phyloP scores from a whole-genome alignment of 1,140 invertebrate genomes.

The honey bee (Apis mellifera) region DNA sequence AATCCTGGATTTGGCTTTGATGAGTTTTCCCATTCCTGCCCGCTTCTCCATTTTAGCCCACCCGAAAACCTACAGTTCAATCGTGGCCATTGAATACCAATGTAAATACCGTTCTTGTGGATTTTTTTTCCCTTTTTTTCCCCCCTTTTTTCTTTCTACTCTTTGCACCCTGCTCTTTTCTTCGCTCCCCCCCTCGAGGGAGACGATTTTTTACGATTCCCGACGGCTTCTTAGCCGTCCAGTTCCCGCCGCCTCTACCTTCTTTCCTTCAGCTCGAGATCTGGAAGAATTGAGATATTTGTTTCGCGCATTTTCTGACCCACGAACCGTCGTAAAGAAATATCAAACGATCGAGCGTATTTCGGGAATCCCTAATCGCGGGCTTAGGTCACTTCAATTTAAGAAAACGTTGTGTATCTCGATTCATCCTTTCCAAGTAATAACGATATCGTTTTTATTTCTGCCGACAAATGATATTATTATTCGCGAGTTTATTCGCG shows the following conservation, averaged over 20 bases:
- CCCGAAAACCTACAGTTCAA: slow-evolving; percentile 69
- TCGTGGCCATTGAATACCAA: slow-evolving; percentile 74
- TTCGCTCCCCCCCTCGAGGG: slow-evolving; percentile 21
- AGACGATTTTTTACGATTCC: slow-evolving; percentile 40
- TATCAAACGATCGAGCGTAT: neutral
- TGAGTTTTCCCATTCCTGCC: slow-evolving; percentile 67
- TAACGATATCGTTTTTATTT: neutral
- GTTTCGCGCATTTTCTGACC: slow-evolving; percentile 46
- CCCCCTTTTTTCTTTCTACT: slow-evolving; percentile 17
- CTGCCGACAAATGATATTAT: too few relatives aligned
- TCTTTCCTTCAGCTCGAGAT: neutral
- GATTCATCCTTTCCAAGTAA: neutral
- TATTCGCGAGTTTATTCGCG: too few relatives aligned
- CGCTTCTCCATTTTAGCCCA: slow-evolving; percentile 50
- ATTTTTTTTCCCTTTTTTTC: slow-evolving; percentile 50
- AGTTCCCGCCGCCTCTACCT: neutral
- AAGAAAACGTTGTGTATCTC: too few relatives aligned
- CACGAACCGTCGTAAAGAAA: slow-evolving; percentile 12
- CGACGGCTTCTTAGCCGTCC: neutral
- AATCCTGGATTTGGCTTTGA: slow-evolving; percentile 75
- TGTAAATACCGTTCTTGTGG: slow-evolving; percentile 69
- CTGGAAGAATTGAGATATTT: slow-evolving; percentile 48
- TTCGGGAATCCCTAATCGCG: slow-evolving; percentile 22
- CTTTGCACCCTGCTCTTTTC: slow-evolving; percentile 30
- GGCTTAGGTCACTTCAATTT: neutral